Base-by-base conservation (phyloP, 2,113 vertebrate species). In the Lipotes vexillifer region DNA sequence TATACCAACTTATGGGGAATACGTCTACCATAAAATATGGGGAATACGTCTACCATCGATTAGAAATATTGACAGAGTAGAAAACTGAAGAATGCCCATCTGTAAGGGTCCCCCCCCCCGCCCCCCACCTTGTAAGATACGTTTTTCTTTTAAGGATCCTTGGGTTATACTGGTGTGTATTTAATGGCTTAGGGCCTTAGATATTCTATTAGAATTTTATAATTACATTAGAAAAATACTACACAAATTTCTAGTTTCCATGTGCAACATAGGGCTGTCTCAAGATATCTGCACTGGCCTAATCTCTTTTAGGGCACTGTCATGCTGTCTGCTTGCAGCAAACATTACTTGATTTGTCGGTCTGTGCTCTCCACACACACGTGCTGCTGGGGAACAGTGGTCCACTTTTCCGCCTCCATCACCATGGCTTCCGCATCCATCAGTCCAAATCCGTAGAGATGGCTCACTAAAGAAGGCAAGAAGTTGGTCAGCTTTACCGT, bases 401-500 rank as follows among this genome's bases (percentile, higher is more conserved):
- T 99, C 99, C 99, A 99, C 95, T 99, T 99, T 98, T 99, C 99
- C 0, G 99, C 99, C 98, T 99, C 99, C 98, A 99, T 99, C 98
- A 99, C 99, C 99, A 99, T 99, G 46, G 99, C 99, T 98, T 99
- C 99, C 0, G 99, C 99, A 78, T 99, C 99, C 99, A 99, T 99
- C 97, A 99, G 98, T 94, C 99, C 99, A 97, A 99, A 99, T 97
- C 99, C 99, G 92, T 99, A 99, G 55, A 99, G 99, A 90, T 99
- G 99, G 98, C 99, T 99, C 98, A 99, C 99, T 99, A 98, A 9
- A 90, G 97, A 87, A 94, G 41, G 96, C 49, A 98, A 97, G 41
- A 98, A 29, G 96, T 86, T 33, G 88, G 84, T 96, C 75, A 97
- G 59, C 49, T 78, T 97, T 81, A 86, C 0, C 20, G 8, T n/a